A percentile compares a stretch with the other conserved stretches of the same genome.
Evolutionary conservation across 2,113 vertebrate species (phyloP).

Genomic region (Ctenodactylus gundi): DNA sequence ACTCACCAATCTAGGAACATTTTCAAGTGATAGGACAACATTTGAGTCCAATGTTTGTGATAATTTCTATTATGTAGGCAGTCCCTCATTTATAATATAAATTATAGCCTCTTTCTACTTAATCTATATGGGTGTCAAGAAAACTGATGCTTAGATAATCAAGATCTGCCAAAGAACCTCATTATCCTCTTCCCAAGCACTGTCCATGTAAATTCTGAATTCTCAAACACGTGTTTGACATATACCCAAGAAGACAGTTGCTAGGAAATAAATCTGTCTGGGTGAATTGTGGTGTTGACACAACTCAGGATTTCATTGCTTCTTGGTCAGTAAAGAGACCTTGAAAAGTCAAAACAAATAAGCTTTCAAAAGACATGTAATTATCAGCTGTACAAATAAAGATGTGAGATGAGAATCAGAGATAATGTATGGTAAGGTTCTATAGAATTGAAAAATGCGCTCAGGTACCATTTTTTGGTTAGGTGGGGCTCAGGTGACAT

Average conservation of each 20-base stretch:
- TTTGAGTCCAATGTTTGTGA: not conserved
- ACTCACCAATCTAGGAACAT: not conserved
- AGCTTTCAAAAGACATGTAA: not conserved
- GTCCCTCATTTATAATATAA: not conserved
- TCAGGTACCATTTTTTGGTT: not conserved
- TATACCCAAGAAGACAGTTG: not conserved
- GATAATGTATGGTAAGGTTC: not conserved
- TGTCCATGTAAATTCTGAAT: not conserved
- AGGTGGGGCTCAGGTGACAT: not conserved
- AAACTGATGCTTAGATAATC: not conserved
- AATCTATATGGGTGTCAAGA: not conserved
- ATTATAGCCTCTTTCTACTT: not conserved
- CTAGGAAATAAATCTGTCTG: constrained; percentile 46
- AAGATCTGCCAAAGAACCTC: not conserved
- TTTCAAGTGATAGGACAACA: not conserved
- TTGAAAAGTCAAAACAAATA: constrained; percentile 7
- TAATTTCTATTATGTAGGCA: not conserved
- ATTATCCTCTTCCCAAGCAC: not conserved
- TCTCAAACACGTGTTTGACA: not conserved
- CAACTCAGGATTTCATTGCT: not conserved
- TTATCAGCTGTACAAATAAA: constrained; percentile 59
- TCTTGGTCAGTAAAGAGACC: not conserved
- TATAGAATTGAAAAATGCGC: not conserved
- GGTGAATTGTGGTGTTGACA: not conserved
- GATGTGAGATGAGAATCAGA: not conserved